Conservation (phyloP, 2,113 vertebrate genomes). For the Apus apus region DNA sequence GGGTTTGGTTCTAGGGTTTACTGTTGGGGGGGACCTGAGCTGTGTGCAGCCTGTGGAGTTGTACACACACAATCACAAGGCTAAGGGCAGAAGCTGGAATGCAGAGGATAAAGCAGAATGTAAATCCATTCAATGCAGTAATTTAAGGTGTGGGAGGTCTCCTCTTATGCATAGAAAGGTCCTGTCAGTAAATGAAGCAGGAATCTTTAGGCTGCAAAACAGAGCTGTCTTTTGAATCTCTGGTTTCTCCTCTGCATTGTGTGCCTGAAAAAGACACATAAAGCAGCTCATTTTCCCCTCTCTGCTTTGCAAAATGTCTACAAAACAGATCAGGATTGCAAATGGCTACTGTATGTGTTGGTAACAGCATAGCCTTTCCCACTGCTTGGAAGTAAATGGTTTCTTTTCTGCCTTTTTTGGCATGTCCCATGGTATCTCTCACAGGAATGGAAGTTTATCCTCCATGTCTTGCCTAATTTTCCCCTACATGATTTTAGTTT, state of each 20-base stretch:
- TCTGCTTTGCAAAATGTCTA: not conserved
- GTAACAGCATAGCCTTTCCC: not conserved
- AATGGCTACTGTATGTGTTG: not conserved
- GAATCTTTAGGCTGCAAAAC: not conserved
- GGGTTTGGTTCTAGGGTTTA: not conserved
- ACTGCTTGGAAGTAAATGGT: not conserved
- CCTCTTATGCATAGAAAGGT: constrained; percentile 26
- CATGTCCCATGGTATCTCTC: not conserved
- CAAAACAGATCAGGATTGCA: not conserved
- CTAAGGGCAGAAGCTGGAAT: constrained; percentile 59
- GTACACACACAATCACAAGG: constrained; percentile 14
- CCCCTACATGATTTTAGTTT: constrained; percentile 40
- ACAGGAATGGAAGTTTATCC: constrained; percentile 27
- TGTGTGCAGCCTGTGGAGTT: not conserved
- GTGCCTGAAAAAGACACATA: not conserved
- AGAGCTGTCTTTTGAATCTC: constrained; percentile 29
- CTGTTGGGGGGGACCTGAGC: not conserved
- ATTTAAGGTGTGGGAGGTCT: constrained; percentile 69
- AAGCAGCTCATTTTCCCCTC: not conserved
- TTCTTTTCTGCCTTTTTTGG: constrained; percentile 25
- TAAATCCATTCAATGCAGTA: constrained; percentile 46
- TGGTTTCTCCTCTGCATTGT: constrained; percentile 30
- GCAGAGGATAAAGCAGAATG: constrained; percentile 55
- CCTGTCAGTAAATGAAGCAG: constrained; percentile 47
- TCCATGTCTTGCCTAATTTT: constrained; percentile 32